A percentile compares a stretch with the other conserved stretches of the same genome.
Conservation (phyloP, 2,113 vertebrate genomes). For the Promerops cafer region DNA sequence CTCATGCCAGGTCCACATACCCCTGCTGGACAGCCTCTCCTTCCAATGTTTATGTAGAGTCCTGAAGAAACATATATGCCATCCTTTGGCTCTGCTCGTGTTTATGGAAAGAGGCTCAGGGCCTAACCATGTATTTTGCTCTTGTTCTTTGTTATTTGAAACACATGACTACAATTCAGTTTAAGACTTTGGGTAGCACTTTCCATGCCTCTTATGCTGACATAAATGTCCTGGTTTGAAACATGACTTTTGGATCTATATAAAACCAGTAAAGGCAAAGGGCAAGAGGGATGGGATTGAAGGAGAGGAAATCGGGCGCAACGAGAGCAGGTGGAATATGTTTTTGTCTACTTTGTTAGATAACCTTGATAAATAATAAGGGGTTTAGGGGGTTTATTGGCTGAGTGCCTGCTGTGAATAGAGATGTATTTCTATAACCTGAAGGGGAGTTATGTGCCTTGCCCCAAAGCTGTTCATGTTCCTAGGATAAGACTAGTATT, state of each 20-base stretch:
- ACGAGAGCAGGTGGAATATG: background rate
- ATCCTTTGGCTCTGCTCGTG: rapidly evolving
- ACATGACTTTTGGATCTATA: background rate
- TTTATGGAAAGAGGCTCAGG: background rate
- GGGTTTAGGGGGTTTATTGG: background rate
- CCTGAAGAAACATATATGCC: background rate
- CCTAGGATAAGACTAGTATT: background rate
- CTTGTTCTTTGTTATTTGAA: background rate
- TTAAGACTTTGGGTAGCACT: background rate
- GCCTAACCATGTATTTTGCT: background rate
- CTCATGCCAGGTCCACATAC: rapidly evolving
- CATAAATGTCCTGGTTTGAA: background rate
- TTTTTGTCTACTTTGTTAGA: background rate
- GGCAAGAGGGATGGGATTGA: background rate
- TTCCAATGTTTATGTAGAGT: rapidly evolving
- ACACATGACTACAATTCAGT: background rate
- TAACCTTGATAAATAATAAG: background rate
- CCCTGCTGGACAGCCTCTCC: background rate
- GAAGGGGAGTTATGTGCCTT: background rate
- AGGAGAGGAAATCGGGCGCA: background rate
- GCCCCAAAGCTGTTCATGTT: background rate
- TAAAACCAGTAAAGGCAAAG: background rate
- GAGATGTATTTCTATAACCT: background rate
- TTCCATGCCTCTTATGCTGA: background rate
- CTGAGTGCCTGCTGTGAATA: background rate